Evolutionary conservation across 2,797 vertebrate genomes (phyloP).

Genomic region (Sebastes vulpes): DNA sequence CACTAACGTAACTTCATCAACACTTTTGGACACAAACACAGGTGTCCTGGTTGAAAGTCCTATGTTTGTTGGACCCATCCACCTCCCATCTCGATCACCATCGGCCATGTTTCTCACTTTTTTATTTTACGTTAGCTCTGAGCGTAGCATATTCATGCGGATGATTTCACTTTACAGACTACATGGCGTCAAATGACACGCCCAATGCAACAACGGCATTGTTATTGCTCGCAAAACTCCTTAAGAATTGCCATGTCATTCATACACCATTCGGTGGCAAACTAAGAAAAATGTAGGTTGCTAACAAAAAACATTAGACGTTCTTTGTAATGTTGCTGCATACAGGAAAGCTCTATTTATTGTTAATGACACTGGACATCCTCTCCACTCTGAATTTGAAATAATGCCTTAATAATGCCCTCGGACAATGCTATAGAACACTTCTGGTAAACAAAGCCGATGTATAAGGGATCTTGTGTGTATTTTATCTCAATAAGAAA

Average conservation of each 20-base stretch:
- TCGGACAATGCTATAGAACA: neutral
- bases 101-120: rapidly evolving
- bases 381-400: neutral
- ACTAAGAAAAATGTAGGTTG: neutral
- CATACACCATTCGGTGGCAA: neutral
- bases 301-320: neutral
- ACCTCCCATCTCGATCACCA: rapidly evolving
- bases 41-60: rapidly evolving
- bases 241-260: no score
- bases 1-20: no score
- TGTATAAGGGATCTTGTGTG: neutral
- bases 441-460: neutral
- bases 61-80: rapidly evolving
- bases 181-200: rapidly evolving
- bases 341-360: neutral
- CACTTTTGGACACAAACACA: no score
- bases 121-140: no score
- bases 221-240: no score
- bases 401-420: neutral
- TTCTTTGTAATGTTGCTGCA: neutral
- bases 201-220: no score
- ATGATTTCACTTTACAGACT: no score
- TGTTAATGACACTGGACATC: neutral
- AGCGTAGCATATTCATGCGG: rapidly evolving
- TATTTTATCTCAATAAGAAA: neutral